Evolutionary conservation across 2,888 invertebrate species (phyloP), one percentile per base, ranked within the genome.

Genomic region (Alentia gelatinosa): DNA sequence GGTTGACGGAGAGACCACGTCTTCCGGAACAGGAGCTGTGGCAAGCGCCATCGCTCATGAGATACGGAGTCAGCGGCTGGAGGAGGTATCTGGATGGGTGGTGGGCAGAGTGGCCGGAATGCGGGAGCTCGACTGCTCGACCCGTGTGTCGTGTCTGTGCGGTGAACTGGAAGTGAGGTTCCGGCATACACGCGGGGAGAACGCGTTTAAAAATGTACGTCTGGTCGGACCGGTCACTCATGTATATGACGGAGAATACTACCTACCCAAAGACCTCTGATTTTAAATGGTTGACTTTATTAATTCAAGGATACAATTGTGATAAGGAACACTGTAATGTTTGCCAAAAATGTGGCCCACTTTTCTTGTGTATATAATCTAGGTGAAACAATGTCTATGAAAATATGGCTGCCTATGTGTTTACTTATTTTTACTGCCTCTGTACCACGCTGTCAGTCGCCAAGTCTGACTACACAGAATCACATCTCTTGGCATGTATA

Each of bases 11-110:
- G 94, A 94, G 90, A 94, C 94, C 0, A 37, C 90, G 33, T 92
- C 94, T 1, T 94, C 94, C 91, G 94, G 94, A 30, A 94, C 94
- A 0, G 94, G 94, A 0, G 93, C 93, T 7, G 90, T 92, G 0
- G 93, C 93, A 9, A 92, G 91, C 4, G 93, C 93, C 19, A 37
- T 94, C 0, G 92, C 35, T 7, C 35, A 79, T n/a, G 35, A 33
- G 15, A 35, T 79, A 7, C 79, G 79, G 7, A 79, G 35, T 39
- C 35, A 39, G 9, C 30, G 79, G 4, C 79, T 79, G 15, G 63
- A 63, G 4, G 63, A 63, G 63, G 63, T 63, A n/a, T 63, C 63
- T n/a, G 63, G n/a, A 5, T n/a, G 63, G 39, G 39, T 35, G 7
- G 9, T n/a, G 12, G n/a, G 33, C 5, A 35, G 15, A 19, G 39